Conservation (phyloP, 2,113 vertebrate genomes). For the Psittacara wagleri region DNA sequence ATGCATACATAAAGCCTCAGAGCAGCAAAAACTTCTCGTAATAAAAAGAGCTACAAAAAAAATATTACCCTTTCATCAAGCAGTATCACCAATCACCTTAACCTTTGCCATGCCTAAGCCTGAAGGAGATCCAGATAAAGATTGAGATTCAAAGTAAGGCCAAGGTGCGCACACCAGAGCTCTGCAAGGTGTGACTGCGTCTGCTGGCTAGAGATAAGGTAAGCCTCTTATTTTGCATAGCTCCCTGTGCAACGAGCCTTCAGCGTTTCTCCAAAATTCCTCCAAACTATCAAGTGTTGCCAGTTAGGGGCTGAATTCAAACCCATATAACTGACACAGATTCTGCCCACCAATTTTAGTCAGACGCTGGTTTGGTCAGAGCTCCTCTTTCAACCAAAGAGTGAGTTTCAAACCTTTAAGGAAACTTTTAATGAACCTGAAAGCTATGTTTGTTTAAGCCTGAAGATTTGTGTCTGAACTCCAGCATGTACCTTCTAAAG, state of each 20-base stretch:
- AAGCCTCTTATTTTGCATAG: neutral
- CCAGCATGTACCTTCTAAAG: neutral
- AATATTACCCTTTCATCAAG: neutral
- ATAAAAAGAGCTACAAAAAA: neutral
- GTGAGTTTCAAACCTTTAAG: neutral
- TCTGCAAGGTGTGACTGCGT: neutral
- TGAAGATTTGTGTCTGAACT: neutral
- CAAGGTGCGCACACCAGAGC: neutral
- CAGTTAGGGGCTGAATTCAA: neutral
- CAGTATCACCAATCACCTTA: too few species aligned
- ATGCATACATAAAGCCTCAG: neutral
- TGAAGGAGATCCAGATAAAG: neutral
- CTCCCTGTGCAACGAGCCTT: neutral
- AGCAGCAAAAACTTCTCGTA: neutral
- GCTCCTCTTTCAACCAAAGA: neutral
- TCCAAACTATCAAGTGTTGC: neutral
- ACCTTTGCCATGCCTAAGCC: neutral
- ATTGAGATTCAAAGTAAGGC: too few species aligned
- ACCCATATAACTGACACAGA: fast-evolving
- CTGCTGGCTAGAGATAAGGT: neutral
- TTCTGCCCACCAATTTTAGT: neutral
- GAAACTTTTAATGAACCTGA: neutral
- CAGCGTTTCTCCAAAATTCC: neutral
- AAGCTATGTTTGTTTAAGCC: neutral
- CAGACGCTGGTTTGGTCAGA: neutral